Conservation (phyloP, 2,888 invertebrate genomes). For the Lasioglossum marginatum region DNA sequence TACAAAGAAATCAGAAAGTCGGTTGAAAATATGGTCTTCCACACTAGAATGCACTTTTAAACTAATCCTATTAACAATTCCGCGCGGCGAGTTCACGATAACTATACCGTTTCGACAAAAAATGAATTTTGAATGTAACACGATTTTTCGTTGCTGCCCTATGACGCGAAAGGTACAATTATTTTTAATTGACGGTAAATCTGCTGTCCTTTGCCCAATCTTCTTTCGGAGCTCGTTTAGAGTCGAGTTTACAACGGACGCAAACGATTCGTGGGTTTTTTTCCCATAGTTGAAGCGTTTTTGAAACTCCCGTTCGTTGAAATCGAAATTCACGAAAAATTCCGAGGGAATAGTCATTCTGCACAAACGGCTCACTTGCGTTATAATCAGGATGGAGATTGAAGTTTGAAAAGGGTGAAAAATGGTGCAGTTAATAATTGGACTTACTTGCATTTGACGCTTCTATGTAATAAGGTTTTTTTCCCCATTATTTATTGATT, state of each 20-base stretch:
- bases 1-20: background rate
- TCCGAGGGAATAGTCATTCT: conserved; percentile 45
- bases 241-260: background rate
- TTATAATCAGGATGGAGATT: background rate
- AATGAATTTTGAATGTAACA: background rate
- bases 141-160: background rate
- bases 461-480: background rate
- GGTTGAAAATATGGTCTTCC: background rate
- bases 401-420: background rate
- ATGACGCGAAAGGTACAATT: conserved; percentile 16
- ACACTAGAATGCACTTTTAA: conserved; percentile 40
- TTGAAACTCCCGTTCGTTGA: conserved; percentile 22
- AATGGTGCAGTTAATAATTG: background rate
- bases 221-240: conserved; percentile 28
- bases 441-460: background rate
- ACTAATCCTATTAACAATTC: conserved; percentile 52
- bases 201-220: conserved; percentile 4
- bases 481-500: background rate
- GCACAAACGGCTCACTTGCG: background rate
- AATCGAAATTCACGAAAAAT: conserved; percentile 36
- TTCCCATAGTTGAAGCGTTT: conserved; percentile 13
- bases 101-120: background rate
- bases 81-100: background rate
- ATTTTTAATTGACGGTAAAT: conserved; percentile 51
- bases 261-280: background rate